phyloP scores from a whole-genome alignment of 1,140 invertebrate species.

The Neoseiulus cucumeris region DNA sequence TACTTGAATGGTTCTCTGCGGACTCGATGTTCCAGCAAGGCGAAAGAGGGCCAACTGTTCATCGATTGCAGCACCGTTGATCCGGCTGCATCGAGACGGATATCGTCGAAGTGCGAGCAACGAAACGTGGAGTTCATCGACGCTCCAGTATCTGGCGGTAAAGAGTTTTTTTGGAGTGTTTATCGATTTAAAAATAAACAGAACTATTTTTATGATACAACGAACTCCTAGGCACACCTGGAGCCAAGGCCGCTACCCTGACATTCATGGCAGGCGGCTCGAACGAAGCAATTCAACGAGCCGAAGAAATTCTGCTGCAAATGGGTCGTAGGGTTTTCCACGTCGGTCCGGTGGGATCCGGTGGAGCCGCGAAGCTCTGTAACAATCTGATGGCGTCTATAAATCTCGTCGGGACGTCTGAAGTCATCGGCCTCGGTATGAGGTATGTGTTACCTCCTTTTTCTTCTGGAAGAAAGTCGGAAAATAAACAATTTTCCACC shows the following conservation, averaged over 20 bases:
- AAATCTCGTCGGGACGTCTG: slow-evolving; percentile 69
- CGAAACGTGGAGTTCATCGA: slow-evolving; percentile 60
- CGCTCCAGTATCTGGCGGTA: slow-evolving; percentile 89
- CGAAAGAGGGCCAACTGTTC: slow-evolving; percentile 43
- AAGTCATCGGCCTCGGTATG: slow-evolving; percentile 75
- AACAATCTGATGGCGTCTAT: slow-evolving; percentile 91
- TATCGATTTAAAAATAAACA: no score
- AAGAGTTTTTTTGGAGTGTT: slow-evolving; percentile 10
- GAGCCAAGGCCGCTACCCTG: slow-evolving; percentile 66
- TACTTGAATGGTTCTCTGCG: neutral
- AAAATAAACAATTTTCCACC: no score
- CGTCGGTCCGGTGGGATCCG: slow-evolving; percentile 70
- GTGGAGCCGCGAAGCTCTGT: slow-evolving; percentile 87
- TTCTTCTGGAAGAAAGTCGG: neutral
- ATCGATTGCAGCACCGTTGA: slow-evolving; percentile 93
- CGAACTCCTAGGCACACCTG: slow-evolving; percentile 35
- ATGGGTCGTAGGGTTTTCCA: slow-evolving; percentile 84
- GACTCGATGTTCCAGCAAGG: slow-evolving; percentile 15
- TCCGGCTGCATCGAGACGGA: slow-evolving; percentile 54
- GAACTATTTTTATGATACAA: slow-evolving; percentile 34
- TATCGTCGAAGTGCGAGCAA: slow-evolving; percentile 40
- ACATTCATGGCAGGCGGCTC: slow-evolving; percentile 89
- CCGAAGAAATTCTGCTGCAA: slow-evolving; percentile 39
- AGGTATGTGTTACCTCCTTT: slow-evolving; percentile 35
- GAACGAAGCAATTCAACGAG: slow-evolving; percentile 31